Conservation (phyloP, 2,797 vertebrate genomes). For the Pogoniulus pusillus region DNA sequence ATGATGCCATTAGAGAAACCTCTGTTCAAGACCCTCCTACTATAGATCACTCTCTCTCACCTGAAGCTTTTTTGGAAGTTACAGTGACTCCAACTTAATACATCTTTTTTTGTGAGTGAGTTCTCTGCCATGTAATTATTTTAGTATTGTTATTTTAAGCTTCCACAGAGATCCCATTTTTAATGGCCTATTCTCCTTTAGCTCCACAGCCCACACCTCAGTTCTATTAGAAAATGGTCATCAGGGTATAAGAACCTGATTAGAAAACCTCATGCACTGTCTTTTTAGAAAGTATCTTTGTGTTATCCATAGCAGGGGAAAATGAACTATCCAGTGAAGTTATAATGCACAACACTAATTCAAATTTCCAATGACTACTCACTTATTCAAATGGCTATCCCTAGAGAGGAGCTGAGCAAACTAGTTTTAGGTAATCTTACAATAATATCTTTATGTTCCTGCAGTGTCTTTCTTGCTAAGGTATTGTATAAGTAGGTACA, state of each 20-base stretch:
- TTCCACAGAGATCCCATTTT: slow-evolving; percentile 1
- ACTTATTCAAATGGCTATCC: not conserved
- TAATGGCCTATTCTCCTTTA: slow-evolving; percentile 45
- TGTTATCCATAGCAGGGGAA: slow-evolving; percentile 5
- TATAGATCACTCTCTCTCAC: not conserved
- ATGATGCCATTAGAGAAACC: not conserved
- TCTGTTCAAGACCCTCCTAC: not conserved
- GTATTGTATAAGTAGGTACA: not conserved
- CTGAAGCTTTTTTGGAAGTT: not conserved
- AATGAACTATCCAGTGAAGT: slow-evolving; percentile 7
- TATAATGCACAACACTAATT: not conserved
- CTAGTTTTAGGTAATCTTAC: not conserved
- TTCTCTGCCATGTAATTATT: not conserved
- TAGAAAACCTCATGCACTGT: slow-evolving; percentile 13
- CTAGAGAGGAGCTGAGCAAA: not conserved
- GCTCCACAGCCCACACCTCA: not conserved
- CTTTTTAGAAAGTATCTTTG: slow-evolving; percentile 24
- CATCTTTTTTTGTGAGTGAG: not conserved
- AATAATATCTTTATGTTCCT: not conserved
- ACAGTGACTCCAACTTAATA: not conserved
- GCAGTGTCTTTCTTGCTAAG: not conserved
- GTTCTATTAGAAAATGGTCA: slow-evolving; percentile 22
- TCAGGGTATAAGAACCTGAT: slow-evolving; percentile 49
- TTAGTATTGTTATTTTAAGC: not conserved
- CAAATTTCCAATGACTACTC: not conserved